phyloP scores from a whole-genome alignment of 2,113 vertebrate genomes.

The Hippoglossus stenolepis region DNA sequence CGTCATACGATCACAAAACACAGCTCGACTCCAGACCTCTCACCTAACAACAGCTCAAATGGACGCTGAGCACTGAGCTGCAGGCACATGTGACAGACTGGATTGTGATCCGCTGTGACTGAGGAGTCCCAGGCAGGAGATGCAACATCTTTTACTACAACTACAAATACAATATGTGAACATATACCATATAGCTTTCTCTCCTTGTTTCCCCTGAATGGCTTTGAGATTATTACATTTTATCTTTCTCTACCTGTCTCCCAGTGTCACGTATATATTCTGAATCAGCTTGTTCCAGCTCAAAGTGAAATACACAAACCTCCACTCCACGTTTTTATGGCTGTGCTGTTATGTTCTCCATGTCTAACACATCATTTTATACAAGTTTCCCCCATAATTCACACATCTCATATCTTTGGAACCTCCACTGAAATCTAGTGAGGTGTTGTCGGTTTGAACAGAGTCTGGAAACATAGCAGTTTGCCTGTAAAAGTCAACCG shows the following conservation, averaged over 20 bases:
- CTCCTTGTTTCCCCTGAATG: background rate
- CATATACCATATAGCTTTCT: background rate
- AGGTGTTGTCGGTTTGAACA: constrained; percentile 4
- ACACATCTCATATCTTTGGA: background rate
- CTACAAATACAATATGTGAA: background rate
- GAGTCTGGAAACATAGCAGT: background rate
- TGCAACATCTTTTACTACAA: background rate
- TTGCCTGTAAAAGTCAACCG: background rate
- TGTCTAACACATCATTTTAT: background rate
- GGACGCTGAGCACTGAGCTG: constrained; percentile 11
- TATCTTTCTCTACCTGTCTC: background rate
- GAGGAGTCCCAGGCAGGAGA: background rate
- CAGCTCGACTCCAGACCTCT: background rate
- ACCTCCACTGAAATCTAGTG: background rate
- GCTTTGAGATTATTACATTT: background rate
- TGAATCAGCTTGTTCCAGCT: background rate
- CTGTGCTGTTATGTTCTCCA: background rate
- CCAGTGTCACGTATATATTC: background rate
- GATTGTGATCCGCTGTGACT: constrained; percentile 17
- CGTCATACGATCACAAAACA: background rate
- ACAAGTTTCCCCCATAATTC: background rate
- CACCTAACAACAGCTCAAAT: constrained; percentile 20
- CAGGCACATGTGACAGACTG: constrained; percentile 6
- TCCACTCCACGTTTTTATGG: background rate
- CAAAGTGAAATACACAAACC: background rate